Percentiles rank a stretch among this genome's conserved stretches.
Conservation (phyloP, 2,888 invertebrate species). For the Chrysomela aeneicollis region DNA sequence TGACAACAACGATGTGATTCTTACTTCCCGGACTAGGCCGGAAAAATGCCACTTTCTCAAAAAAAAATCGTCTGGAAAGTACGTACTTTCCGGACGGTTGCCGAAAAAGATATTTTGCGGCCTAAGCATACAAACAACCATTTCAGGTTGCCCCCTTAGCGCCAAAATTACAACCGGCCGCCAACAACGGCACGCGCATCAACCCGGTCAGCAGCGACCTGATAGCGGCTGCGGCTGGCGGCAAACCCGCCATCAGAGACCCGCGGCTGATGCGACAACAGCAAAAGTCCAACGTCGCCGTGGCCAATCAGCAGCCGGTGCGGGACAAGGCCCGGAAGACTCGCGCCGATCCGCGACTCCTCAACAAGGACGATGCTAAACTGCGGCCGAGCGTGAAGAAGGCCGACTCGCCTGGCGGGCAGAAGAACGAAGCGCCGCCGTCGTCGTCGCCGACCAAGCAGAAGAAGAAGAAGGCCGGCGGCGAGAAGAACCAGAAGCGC, state of each 20-base stretch:
- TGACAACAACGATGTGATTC: too few relatives aligned
- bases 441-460: slow-evolving; percentile 46
- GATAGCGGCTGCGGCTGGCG: slow-evolving; percentile 48
- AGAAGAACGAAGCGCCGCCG: slow-evolving; percentile 55
- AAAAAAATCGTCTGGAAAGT: too few relatives aligned
- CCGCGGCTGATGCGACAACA: slow-evolving; percentile 57
- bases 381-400: slow-evolving; percentile 24
- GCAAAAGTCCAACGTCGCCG: slow-evolving; percentile 36
- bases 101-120: too few relatives aligned
- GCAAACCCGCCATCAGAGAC: slow-evolving; percentile 55
- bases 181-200: slow-evolving; percentile 60
- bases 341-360: slow-evolving; percentile 60
- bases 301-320: not conserved
- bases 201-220: slow-evolving; percentile 63
- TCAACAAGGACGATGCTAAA: slow-evolving; percentile 55
- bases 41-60: too few relatives aligned
- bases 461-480: slow-evolving; percentile 48
- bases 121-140: too few relatives aligned
- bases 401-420: too few relatives aligned
- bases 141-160: slow-evolving; percentile 37
- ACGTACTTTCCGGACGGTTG: too few relatives aligned
- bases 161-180: slow-evolving; percentile 37
- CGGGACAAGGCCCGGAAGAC: slow-evolving; percentile 56
- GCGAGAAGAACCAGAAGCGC: slow-evolving; percentile 44
- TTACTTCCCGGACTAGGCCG: too few relatives aligned